Evolutionary conservation across 2,888 invertebrate species (phyloP), one percentile per base, ranked within the genome.

Genomic region (Hirtodrosophila duncani): DNA sequence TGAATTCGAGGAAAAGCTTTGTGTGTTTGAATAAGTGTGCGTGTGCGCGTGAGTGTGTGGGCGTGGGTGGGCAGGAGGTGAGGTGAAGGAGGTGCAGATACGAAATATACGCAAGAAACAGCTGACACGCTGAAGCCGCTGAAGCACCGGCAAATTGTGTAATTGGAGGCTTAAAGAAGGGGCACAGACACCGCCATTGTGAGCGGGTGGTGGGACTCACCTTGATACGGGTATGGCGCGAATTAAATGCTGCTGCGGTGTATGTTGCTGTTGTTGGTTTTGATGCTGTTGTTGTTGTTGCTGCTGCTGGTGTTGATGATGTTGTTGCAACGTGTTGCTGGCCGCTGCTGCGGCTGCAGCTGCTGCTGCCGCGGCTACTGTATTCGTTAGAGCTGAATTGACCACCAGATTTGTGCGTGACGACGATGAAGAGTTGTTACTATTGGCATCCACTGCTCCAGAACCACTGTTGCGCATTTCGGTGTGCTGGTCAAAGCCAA

Each of bases 401-500:
- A 78, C 63, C 8, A 70, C 20, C 48, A 63, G 24, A 62, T 69
- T 64, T 30, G 70, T 31, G 1, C 56, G 55, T 56, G 45, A 7
- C 23, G 31, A 52, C 42, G 31, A 48, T 45, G 6, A 18, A 27
- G 23, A 30, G 39, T 14, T 55, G 42, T 21, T 52, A 34, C 13
- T 49, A 11, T 38, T 49, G 20, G 10, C 14, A 31, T n/a, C 48
- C 45, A 10, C 37, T 49, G 20, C 31, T n/a, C n/a, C n/a, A n/a
- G n/a, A n/a, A n/a, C n/a, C n/a, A n/a, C n/a, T n/a, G 24, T 70
- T 66, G 52, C 90, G 87, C 49, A 88, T 87, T 75, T 91, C 91
- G 66, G 89, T 88, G 72, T 92, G 91, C 74, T 92, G 92, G 85
- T 95, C 95, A 64, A 93, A 93, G 50, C 95, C 95, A 68, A 95